A percentile compares a stretch with the other conserved stretches of the same genome.
Evolutionary conservation across 2,797 vertebrate species (phyloP).

Genomic region (Pseudotriccus pelzelni): DNA sequence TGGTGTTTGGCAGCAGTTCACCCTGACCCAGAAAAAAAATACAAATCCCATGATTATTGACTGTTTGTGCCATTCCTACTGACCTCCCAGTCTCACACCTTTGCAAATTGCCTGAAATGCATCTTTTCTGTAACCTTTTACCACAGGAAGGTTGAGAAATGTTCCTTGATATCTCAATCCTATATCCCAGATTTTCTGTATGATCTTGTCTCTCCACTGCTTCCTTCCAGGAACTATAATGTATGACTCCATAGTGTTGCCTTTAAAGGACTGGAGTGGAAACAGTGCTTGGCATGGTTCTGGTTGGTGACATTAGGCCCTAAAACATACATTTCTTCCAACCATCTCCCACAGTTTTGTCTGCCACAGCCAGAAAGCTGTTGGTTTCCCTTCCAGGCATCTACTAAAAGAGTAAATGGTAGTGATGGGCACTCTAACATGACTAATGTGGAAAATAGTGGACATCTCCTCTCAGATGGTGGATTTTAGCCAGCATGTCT

Average conservation of each 20-base stretch:
- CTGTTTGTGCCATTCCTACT: not conserved
- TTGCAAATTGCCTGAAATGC: not conserved
- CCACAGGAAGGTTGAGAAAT: not conserved
- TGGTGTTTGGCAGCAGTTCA: not conserved
- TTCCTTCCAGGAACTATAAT: not conserved
- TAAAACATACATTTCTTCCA: not conserved
- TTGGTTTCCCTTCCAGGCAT: not conserved
- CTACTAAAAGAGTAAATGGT: not conserved
- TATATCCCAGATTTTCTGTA: not conserved
- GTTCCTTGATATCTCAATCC: not conserved
- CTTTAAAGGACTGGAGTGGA: not conserved
- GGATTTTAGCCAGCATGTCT: not conserved
- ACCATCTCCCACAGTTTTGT: not conserved
- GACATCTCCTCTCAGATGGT: not conserved
- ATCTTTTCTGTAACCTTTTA: not conserved
- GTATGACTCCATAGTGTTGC: rapidly evolving
- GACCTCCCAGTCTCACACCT: not conserved
- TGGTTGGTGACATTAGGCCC: not conserved
- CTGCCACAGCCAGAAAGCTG: not conserved
- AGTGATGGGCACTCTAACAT: not conserved
- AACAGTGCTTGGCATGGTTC: not conserved
- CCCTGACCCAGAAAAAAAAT: not conserved
- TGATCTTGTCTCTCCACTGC: rapidly evolving
- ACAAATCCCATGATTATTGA: not conserved
- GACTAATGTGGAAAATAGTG: not conserved